phyloP scores from a whole-genome alignment of 2,888 invertebrate species.

The Ramazzottius varieornatus region DNA sequence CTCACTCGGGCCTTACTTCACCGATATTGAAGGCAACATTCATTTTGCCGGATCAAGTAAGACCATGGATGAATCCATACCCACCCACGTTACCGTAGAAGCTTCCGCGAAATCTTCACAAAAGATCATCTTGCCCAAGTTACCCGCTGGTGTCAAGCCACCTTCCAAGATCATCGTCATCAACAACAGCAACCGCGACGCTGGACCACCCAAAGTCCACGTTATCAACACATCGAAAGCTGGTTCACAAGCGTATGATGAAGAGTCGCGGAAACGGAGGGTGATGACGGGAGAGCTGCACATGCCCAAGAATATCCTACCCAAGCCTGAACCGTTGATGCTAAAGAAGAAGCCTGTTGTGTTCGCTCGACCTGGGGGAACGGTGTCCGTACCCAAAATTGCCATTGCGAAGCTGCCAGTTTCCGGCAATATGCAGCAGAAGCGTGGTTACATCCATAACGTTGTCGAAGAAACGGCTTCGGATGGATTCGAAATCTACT shows the following conservation, averaged over 20 bases:
- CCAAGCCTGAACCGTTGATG: neutral
- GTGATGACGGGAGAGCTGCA: neutral
- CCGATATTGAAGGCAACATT: too few relatives aligned
- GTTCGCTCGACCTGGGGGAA: too few relatives aligned
- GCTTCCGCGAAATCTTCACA: neutral
- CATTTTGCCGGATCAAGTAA: too few relatives aligned
- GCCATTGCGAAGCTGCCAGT: neutral
- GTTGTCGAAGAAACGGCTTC: neutral
- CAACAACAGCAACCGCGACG: neutral
- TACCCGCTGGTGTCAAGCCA: neutral
- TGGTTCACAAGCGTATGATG: neutral
- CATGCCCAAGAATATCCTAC: neutral
- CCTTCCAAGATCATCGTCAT: slow-evolving; percentile 2
- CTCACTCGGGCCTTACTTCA: too few relatives aligned
- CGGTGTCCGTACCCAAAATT: neutral
- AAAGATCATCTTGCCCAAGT: neutral
- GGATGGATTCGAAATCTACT: neutral
- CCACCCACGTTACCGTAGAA: too few relatives aligned
- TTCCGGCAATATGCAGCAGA: neutral
- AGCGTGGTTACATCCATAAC: neutral
- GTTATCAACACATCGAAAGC: neutral
- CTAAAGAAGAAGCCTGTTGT: neutral
- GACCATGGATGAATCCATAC: too few relatives aligned
- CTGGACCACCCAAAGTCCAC: neutral
- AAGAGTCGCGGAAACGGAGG: neutral